Conservation (phyloP, 2,113 vertebrate species). For the Garra rufa region DNA sequence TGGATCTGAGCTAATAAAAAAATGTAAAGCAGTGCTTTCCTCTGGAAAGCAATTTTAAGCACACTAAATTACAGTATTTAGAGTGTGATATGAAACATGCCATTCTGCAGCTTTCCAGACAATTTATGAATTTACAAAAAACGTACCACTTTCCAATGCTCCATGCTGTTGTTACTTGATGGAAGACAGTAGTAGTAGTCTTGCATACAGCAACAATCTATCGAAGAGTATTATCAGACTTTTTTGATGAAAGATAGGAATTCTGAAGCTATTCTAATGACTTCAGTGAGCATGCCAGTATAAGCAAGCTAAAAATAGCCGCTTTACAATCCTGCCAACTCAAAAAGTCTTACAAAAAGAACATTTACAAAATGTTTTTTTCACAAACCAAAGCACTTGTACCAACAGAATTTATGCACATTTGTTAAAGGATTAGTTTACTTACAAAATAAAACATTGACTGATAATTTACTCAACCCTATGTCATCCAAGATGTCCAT, state of each 20-base stretch:
- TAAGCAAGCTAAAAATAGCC: slow-evolving; percentile 22
- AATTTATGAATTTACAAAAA: slow-evolving; percentile 55
- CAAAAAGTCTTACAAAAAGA: background rate
- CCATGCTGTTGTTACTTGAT: slow-evolving; percentile 63
- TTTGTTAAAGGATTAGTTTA: background rate
- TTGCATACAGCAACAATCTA: slow-evolving; percentile 41
- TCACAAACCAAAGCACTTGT: background rate
- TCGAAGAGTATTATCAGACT: slow-evolving; percentile 46
- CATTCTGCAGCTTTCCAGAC: slow-evolving; percentile 62
- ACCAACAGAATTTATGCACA: slow-evolving; percentile 24
- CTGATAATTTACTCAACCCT: too few species aligned
- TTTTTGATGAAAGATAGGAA: slow-evolving; percentile 61
- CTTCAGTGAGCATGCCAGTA: background rate
- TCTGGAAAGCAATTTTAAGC: slow-evolving; percentile 64
- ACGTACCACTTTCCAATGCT: slow-evolving; percentile 59
- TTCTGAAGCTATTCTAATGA: background rate
- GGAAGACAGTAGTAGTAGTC: slow-evolving; percentile 55
- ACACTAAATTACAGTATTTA: slow-evolving; percentile 65
- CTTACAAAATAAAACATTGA: too few species aligned
- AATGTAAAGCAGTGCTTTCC: slow-evolving; percentile 57
- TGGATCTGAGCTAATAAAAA: slow-evolving; percentile 57
- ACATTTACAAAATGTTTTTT: slow-evolving; percentile 2
- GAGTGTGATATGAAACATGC: slow-evolving; percentile 69
- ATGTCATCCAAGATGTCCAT: too few species aligned
- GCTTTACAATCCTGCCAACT: slow-evolving; percentile 26